These are phyloP conservation scores for Euleptes europaea DNA, from an alignment of 2,113 vertebrate species.

Conservation along the genomic window DNA sequence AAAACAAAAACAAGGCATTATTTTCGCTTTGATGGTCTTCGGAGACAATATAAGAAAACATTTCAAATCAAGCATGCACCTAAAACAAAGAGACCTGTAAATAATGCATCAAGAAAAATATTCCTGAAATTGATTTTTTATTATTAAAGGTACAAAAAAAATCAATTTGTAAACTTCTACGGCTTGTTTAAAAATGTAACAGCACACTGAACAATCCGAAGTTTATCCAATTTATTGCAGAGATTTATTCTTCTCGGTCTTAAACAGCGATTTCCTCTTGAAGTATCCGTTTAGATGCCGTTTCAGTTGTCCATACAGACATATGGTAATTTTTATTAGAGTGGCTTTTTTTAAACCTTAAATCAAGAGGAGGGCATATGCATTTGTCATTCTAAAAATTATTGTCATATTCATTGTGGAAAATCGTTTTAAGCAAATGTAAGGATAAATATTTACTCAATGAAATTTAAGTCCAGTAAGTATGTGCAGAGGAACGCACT, in stretches of 20 bases:
- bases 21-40: background rate
- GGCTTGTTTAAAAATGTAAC: conserved; percentile 33
- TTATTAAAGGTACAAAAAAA: conserved; percentile 34
- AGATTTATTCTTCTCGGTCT: conserved; percentile 24
- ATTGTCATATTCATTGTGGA: background rate
- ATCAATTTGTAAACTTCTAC: background rate
- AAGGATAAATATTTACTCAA: conserved; percentile 15
- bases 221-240: conserved; percentile 11
- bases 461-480: conserved; percentile 9
- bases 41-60: background rate
- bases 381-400: background rate
- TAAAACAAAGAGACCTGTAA: conserved; percentile 16
- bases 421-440: conserved; percentile 3
- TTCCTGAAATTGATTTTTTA: conserved; percentile 37
- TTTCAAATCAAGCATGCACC: background rate
- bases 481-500: too few species aligned
- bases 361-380: background rate
- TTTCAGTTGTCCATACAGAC: conserved; percentile 23
- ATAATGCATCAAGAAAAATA: conserved; percentile 14
- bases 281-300: conserved; percentile 27
- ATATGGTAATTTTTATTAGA: conserved; percentile 26
- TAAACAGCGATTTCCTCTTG: conserved; percentile 2
- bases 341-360: conserved; percentile 15
- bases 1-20: background rate
- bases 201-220: conserved; percentile 21